These are phyloP conservation scores for Paelopatides confundens DNA, from an alignment of 53 echinoderm and acorn worm species.

Conservation along the genomic window DNA sequence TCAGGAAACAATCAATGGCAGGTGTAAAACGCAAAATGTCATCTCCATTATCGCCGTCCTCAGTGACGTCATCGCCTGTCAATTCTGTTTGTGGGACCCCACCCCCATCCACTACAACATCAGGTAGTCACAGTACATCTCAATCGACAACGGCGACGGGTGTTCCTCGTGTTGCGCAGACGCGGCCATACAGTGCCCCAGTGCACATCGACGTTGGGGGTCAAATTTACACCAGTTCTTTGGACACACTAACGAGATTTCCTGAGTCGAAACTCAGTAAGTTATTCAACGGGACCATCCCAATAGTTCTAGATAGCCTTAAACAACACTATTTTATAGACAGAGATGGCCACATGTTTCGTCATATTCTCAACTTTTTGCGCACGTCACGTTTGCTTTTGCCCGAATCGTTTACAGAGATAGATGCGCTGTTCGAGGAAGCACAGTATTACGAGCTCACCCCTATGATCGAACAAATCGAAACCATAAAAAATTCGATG, in stretches of 20 bases:
- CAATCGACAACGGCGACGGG: conserved; percentile 54
- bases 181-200: conserved; percentile 90
- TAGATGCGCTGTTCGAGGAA: conserved; percentile 95
- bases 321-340: conserved; percentile 99
- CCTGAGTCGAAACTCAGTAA: conserved; percentile 93
- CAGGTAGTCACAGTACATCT: conserved; percentile 56
- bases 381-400: conserved; percentile 83
- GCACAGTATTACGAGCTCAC: conserved; percentile 91
- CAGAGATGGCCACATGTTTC: conserved; percentile 95
- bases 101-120: conserved; percentile 66
- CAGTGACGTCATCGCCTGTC: conserved; percentile 66
- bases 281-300: conserved; percentile 95
- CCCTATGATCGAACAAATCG: conserved; percentile 91
- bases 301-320: conserved; percentile 94
- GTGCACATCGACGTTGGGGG: conserved; percentile 99
- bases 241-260: conserved; percentile 93
- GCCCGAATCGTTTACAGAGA: conserved; percentile 85
- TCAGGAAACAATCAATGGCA: conserved; percentile 56
- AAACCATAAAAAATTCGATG: conserved; percentile 44
- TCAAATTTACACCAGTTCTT: conserved; percentile 95
- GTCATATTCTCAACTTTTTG: conserved; percentile 95
- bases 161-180: conserved; percentile 95
- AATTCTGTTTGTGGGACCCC: conserved; percentile 67
- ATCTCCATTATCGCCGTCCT: conserved; percentile 66
- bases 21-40: conserved; percentile 76